Percentiles rank a stretch among this genome's conserved stretches.
These are phyloP conservation scores for Chionodraco myersi DNA, from an alignment of 2,113 vertebrate species.

Conservation along the genomic window DNA sequence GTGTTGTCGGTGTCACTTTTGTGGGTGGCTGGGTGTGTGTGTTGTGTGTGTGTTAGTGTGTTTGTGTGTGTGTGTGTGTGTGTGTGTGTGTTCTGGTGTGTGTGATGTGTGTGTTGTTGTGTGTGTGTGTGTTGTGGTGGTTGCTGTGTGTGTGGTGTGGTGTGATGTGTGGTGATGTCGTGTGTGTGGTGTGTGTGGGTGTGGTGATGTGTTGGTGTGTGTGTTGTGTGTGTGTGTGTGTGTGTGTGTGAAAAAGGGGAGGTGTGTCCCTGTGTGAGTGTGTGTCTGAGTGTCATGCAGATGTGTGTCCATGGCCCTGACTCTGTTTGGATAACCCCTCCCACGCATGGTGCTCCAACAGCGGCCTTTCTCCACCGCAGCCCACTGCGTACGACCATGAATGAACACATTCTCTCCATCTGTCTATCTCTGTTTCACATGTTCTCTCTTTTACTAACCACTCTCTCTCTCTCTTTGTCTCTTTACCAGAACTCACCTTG, in stretches of 20 bases:
- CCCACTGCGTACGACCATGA: constrained; percentile 69
- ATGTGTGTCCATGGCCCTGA: constrained; percentile 42
- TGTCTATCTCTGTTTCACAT: constrained; percentile 26
- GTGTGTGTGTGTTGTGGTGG: too few species aligned
- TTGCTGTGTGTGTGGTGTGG: constrained; percentile 31
- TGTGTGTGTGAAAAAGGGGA: too few species aligned
- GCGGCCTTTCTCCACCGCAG: constrained; percentile 64
- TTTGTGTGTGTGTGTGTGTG: constrained; percentile 42
- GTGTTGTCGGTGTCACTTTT: constrained; percentile 4
- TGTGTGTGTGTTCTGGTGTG: constrained; percentile 34
- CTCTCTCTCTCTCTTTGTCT: constrained; percentile 13
- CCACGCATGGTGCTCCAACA: constrained; percentile 63
- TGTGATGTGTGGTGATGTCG: constrained; percentile 47
- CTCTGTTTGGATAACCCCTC: constrained; percentile 77
- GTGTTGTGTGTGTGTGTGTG: constrained; percentile 25
- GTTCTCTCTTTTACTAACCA: neutral
- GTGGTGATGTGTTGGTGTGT: neutral
- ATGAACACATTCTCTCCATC: constrained; percentile 69
- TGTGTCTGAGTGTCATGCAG: constrained; percentile 33
- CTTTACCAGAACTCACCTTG: constrained; percentile 63
- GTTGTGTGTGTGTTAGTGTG: constrained; percentile 38
- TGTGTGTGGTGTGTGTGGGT: constrained; percentile 18
- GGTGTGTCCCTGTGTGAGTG: too few species aligned
- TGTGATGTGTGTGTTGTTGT: constrained; percentile 31
- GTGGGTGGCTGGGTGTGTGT: constrained; percentile 37